Base-by-base conservation (phyloP, 2,113 vertebrate genomes). In the Pampusana beccarii region DNA sequence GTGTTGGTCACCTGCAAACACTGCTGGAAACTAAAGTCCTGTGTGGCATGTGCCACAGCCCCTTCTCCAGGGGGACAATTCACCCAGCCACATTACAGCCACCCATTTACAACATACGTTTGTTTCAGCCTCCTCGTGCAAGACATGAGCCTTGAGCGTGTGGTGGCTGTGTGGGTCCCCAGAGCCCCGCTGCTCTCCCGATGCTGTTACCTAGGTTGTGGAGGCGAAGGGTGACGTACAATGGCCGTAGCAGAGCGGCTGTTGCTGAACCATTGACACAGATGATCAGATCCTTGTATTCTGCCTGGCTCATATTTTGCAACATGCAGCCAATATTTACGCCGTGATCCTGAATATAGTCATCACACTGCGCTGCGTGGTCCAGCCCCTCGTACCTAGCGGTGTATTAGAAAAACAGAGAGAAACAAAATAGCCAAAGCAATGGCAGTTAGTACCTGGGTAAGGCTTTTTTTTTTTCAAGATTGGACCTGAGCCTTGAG, bases 261-360 rank as follows among this genome's bases (percentile, higher is more conserved):
- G 94, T 34, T 6, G 97, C 98, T 0, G 98, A 98, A 8, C 98
- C 98, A 24, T 99, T 99, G 48, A 99, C 97, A 84, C 98, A 99
- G 8, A 99, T 72, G 83, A 97, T 98, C 61, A 99, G 98, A 24
- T 99, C 98, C n/a, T 86, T 98, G 88, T 98, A 99, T 14, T 98
- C 97, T n/a, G 98, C 95, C 66, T 98, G 97, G 29, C 93, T 82
- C 26, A 96, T 93, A 21, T 78, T 90, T 7, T 94, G 92, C 89
- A 99, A 97, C 21, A 44, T 81, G 66, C 99, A 99, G 84, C 99
- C 98, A 1, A 67, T 50, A 23, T 97, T 98, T 46, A 78, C 7
- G 6, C 97, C 97, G 0, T 64, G 61, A 3, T 58, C 75, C 29
- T 93, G 51, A 5, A 98, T 73, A 17, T 99, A 99, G 46, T 97